Evolutionary conservation across 2,888 invertebrate genomes (phyloP), one percentile per base, ranked within the genome.

Genomic region (Mongoloraphidia duomilia): DNA sequence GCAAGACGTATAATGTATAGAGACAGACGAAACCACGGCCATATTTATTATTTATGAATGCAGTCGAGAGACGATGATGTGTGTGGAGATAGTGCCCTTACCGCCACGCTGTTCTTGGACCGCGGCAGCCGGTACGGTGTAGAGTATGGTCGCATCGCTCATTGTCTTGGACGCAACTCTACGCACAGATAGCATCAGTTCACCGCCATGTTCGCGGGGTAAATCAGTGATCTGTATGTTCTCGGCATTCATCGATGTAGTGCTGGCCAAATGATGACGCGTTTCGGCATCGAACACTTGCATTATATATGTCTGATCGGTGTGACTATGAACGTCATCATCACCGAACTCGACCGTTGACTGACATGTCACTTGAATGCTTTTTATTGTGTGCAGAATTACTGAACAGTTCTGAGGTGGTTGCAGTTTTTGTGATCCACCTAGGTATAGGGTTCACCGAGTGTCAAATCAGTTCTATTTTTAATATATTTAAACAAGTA

Each of bases 331-430:
- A 37, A 52, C 50, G 50, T 55, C 51, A 35, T 35, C 34, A 34
- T 39, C 39, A 39, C 50, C 48, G 53, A 62, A 57, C 56, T 62
- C 59, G 55, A 65, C 64, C 55, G 65, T 61, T 55, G 67, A 65
- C 50, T 69, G 67, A 59, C 74, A 74, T 61, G 67, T 68, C 54
- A 74, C 66, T 57, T 65, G 64, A 53, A 74, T 64, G 54, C 65
- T 65, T 54, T 66, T 66, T 48, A 61, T 59, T 53, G 67, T 70
- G 57, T 73, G 72, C 54, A 67, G 65, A 50, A 60, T 59, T 54
- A 74, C 65, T 45, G 71, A 70, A 62, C 74, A 74, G 64, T 73
- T 73, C 65, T 72, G 71, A 54, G 73, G 74, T 42, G 73, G 69
- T 46, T 63, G 61, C 42, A 73, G 73, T 56, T 63, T 62, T 43